A percentile compares a stretch with the other conserved stretches of the same genome.
Conservation (phyloP, 2,113 vertebrate species). For the Bucco capensis region DNA sequence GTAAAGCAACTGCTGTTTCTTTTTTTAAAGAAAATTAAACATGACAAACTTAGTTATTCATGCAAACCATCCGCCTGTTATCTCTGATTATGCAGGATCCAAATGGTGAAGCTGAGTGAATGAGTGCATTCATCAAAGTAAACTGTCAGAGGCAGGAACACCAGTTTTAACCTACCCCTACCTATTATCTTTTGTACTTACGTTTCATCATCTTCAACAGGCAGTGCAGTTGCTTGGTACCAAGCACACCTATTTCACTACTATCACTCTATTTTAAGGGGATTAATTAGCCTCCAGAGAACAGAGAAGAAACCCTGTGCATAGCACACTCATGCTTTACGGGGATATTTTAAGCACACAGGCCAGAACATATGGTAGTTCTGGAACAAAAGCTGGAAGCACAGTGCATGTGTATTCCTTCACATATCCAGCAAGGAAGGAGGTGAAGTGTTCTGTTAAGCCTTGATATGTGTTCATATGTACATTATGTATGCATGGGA, state of each 20-base stretch:
- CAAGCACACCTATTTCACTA: slow-evolving; percentile 11
- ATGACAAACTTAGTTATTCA: slow-evolving; percentile 79
- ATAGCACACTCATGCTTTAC: slow-evolving; percentile 35
- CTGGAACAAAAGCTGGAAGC: slow-evolving; percentile 67
- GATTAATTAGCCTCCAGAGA: slow-evolving; percentile 73
- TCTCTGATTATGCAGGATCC: slow-evolving; percentile 73
- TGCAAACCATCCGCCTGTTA: slow-evolving; percentile 71
- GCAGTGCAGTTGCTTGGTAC: slow-evolving; percentile 20
- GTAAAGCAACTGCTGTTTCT: slow-evolving; percentile 63
- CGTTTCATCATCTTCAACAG: background rate
- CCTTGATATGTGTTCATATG: background rate
- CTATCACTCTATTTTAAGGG: slow-evolving; percentile 50
- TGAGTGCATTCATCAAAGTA: slow-evolving; percentile 70
- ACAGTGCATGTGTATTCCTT: slow-evolving; percentile 50
- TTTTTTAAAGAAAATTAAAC: slow-evolving; percentile 75
- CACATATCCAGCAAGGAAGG: slow-evolving; percentile 19
- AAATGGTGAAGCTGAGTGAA: slow-evolving; percentile 70
- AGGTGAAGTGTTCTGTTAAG: slow-evolving; percentile 37
- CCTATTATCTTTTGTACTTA: slow-evolving; percentile 42
- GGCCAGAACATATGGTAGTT: slow-evolving; percentile 59
- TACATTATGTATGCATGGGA: background rate
- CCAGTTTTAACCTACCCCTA: slow-evolving; percentile 48
- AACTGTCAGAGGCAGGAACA: slow-evolving; percentile 43
- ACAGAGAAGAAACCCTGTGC: background rate
- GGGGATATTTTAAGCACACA: slow-evolving; percentile 61